A percentile compares a stretch with the other conserved stretches of the same genome.
Conservation (phyloP, 2,797 vertebrate species). For the Xiphophorus birchmanni region DNA sequence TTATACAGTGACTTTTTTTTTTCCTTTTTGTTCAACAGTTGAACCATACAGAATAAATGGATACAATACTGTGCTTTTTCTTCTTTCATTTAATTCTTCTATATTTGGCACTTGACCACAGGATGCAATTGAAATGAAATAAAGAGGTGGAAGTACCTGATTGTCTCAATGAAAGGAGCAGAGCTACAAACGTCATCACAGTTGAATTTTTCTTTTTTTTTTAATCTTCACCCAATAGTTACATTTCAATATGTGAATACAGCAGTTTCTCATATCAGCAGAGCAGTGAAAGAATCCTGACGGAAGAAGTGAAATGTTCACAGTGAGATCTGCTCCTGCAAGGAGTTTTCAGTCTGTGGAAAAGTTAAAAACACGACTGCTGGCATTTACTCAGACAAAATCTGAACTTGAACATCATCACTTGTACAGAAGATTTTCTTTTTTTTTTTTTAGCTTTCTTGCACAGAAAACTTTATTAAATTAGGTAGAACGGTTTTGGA, state of each 20-base stretch:
- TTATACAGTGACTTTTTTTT: conserved; percentile 75
- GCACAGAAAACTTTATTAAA: neutral
- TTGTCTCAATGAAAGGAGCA: conserved; percentile 42
- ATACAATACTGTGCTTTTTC: conserved; percentile 83
- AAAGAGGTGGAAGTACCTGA: conserved; percentile 53
- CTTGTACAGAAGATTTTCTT: neutral
- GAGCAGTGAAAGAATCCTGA: conserved; percentile 6
- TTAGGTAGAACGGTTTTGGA: neutral
- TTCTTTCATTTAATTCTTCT: conserved; percentile 54
- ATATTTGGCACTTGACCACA: conserved; percentile 91
- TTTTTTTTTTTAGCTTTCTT: neutral
- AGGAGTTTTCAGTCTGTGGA: neutral
- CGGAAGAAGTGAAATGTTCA: neutral
- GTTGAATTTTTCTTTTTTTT: neutral
- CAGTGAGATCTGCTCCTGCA: conserved; percentile 4
- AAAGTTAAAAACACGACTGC: neutral
- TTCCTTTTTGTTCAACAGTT: conserved; percentile 81
- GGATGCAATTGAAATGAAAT: conserved; percentile 76
- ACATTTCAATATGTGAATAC: conserved; percentile 1
- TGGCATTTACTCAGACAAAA: neutral
- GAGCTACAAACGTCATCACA: conserved; percentile 1
- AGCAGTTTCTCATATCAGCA: conserved; percentile 14
- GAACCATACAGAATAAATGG: conserved; percentile 84
- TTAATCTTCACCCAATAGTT: neutral
- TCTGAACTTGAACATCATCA: neutral